Base-by-base conservation (phyloP, 1,140 invertebrate genomes). In the Chrysoperla carnea region DNA sequence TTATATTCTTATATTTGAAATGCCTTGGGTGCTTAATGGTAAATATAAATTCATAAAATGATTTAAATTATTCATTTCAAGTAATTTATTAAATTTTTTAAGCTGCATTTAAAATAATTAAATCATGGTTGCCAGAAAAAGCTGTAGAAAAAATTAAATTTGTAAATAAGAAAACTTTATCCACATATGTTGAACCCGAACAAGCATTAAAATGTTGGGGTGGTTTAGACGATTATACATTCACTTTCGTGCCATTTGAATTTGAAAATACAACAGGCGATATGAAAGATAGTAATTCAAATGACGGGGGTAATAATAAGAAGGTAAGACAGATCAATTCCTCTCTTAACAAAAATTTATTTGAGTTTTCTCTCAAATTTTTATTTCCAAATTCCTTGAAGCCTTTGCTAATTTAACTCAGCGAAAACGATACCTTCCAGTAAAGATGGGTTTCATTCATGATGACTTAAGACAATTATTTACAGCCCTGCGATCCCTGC, bases 21-120 rank as follows among this genome's bases (percentile, higher is more conserved):
- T 96, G 83, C 84, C 90, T 5, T 97, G 91, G 90, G 75, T 94
- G 7, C 66, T 95, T 42, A 91, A 83, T 59, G 79, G 82, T 85
- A 67, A 69, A 61, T 57, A 35, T 38, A 17, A 41, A 37, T 43
- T 39, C 23, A 41, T 13, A 27, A 23, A 23, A 3, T 23, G 2
- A 23, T 23, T 23, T 37, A 17, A 27, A 37, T 14, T 15, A 8
- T 42, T 35, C n/a, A 37, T 12, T 36, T 15, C 44, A 44, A 13
- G 23, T 36, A 12, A 38, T 38, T 27, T 41, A 39, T 11, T 28
- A 9, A 48, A 47, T 52, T 47, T 46, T 69, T 68, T 36, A 54
- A 85, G 88, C 92, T 50, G 84, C 85, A 2, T 94, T 94, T 66
- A 93, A 86, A 64, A 72, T 96, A 37, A 85, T 96, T 35, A 95